Percentiles rank a stretch among this genome's conserved stretches.
Conservation (phyloP, 2,888 invertebrate species). For the Lepidonotus clava region DNA sequence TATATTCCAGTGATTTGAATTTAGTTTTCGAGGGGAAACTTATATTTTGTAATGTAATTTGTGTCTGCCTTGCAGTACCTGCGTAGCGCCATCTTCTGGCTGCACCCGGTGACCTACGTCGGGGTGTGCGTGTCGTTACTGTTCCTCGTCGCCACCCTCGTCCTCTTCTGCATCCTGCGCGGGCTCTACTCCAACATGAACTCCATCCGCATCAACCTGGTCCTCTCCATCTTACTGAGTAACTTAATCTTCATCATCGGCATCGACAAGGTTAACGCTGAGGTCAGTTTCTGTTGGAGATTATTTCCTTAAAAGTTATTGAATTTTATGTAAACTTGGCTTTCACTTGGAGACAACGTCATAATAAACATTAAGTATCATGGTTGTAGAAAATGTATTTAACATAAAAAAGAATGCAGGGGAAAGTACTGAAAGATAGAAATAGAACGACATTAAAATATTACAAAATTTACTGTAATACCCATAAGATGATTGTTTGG, state of each 20-base stretch:
- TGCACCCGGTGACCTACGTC: slow-evolving; percentile 86
- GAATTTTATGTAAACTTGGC: too few relatives aligned
- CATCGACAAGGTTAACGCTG: slow-evolving; percentile 90
- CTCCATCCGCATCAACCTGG: slow-evolving; percentile 94
- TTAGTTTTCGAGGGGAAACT: too few relatives aligned
- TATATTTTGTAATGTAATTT: not conserved
- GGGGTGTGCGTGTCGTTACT: slow-evolving; percentile 92
- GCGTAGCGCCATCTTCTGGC: slow-evolving; percentile 87
- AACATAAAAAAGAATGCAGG: too few relatives aligned
- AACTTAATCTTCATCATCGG: slow-evolving; percentile 93
- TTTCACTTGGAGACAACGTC: too few relatives aligned
- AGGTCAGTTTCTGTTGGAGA: slow-evolving; percentile 86
- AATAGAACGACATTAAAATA: too few relatives aligned
- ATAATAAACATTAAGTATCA: too few relatives aligned
- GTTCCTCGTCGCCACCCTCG: slow-evolving; percentile 88
- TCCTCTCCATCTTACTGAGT: slow-evolving; percentile 93
- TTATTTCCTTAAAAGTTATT: too few relatives aligned
- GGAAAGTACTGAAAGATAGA: too few relatives aligned
- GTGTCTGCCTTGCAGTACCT: slow-evolving; percentile 36
- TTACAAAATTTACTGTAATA: too few relatives aligned
- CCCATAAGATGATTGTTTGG: too few relatives aligned
- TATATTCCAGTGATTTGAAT: too few relatives aligned
- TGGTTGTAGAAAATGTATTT: too few relatives aligned
- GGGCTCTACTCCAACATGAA: slow-evolving; percentile 87
- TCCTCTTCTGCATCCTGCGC: slow-evolving; percentile 88